Percentiles rank a stretch among this genome's conserved stretches.
Conservation (phyloP, 2,113 vertebrate species). For the Callospermophilus lateralis region DNA sequence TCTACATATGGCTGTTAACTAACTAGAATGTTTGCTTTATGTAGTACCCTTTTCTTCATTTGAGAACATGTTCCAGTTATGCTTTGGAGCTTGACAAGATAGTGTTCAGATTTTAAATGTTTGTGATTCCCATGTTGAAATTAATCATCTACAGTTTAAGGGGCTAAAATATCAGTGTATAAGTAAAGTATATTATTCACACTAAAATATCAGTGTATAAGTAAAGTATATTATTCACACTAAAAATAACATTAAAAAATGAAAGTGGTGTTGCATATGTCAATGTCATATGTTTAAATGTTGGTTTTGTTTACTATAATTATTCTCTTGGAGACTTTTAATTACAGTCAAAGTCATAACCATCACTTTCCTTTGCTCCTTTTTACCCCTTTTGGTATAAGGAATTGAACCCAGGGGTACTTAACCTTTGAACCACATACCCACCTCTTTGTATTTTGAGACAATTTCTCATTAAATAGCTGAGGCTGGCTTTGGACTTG, state of each 20-base stretch:
- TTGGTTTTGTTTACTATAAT: neutral
- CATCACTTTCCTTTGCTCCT: no score
- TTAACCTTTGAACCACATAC: no score
- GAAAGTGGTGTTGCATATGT: no score
- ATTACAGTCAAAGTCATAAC: no score
- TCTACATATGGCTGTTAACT: constrained; percentile 50
- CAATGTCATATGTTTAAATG: neutral
- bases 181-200: neutral
- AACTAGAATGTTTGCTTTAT: constrained; percentile 15
- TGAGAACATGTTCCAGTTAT: constrained; percentile 27
- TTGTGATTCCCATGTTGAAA: constrained; percentile 53
- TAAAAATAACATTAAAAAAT: neutral
- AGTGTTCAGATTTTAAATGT: constrained; percentile 26
- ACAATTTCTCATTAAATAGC: no score
- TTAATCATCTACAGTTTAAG: constrained; percentile 60
- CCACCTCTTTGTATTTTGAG: no score
- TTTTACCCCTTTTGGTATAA: no score
- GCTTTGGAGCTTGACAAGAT: neutral
- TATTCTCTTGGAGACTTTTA: no score
- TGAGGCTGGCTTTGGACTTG: no score
- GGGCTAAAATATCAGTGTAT: neutral
- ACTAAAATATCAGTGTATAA: neutral
- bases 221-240: neutral
- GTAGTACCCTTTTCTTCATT: constrained; percentile 37
- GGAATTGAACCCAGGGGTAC: no score